These are phyloP conservation scores for Eremophila alpestris DNA, from an alignment of 2,797 vertebrate species.

Conservation along the genomic window DNA sequence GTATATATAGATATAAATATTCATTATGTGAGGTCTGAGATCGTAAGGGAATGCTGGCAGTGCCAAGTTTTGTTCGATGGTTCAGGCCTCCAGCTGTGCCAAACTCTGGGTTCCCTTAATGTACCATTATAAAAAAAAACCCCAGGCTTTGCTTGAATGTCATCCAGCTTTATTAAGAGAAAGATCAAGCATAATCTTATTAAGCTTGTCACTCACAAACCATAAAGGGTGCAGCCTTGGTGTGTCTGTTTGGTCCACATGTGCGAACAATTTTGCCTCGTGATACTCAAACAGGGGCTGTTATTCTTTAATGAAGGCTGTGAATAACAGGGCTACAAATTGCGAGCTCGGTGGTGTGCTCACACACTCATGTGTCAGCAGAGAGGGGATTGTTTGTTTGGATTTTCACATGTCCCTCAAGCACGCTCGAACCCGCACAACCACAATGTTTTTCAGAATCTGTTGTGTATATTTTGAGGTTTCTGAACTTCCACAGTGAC, in stretches of 20 bases:
- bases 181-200: slow-evolving; percentile 64
- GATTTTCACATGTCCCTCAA: slow-evolving; percentile 19
- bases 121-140: slow-evolving; percentile 42
- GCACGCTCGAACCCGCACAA: background rate
- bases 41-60: background rate
- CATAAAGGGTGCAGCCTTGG: slow-evolving; percentile 27
- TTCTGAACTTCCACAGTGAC: slow-evolving; percentile 34
- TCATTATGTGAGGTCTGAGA: slow-evolving; percentile 55
- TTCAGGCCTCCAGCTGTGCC: slow-evolving; percentile 53
- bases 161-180: slow-evolving; percentile 66
- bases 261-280: slow-evolving; percentile 29
- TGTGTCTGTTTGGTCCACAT: slow-evolving; percentile 48
- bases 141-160: slow-evolving; percentile 52
- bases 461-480: slow-evolving; percentile 52
- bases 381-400: slow-evolving; percentile 33
- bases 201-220: slow-evolving; percentile 61
- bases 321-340: slow-evolving; percentile 35
- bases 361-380: background rate
- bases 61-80: slow-evolving; percentile 35
- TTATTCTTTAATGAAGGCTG: slow-evolving; percentile 45
- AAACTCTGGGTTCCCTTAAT: slow-evolving; percentile 48
- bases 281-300: slow-evolving; percentile 44
- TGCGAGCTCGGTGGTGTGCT: background rate
- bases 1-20: slow-evolving; percentile 53
- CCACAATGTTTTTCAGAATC: slow-evolving; percentile 36